These are phyloP conservation scores for Neoniphon sammara DNA, from an alignment of 2,797 vertebrate species.

Conservation along the genomic window DNA sequence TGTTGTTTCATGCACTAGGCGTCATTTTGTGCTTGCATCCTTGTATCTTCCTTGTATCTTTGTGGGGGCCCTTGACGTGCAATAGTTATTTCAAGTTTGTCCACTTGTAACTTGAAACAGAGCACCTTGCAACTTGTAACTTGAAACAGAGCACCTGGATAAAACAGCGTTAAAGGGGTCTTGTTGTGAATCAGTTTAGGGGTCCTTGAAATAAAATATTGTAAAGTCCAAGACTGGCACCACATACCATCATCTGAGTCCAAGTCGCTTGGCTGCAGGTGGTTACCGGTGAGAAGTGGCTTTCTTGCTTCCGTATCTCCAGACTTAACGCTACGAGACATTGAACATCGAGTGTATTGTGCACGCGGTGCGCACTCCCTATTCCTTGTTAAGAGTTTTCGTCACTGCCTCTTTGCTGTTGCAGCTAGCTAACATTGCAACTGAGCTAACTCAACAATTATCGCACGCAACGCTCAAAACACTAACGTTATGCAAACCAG, in stretches of 20 bases:
- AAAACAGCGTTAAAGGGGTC: no score
- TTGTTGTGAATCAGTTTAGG: no score
- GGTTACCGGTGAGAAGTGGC: constrained; percentile 68
- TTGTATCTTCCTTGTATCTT: no score
- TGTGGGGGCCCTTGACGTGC: no score
- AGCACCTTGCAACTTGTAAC: no score
- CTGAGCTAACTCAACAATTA: constrained; percentile 41
- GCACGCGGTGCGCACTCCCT: not conserved
- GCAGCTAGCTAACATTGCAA: constrained; percentile 30
- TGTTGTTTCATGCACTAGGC: no score
- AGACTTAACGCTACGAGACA: constrained; percentile 47
- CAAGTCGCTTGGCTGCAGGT: constrained; percentile 6
- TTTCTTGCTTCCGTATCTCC: constrained; percentile 57
- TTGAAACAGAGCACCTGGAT: no score
- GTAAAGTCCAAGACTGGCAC: not conserved
- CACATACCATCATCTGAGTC: constrained; percentile 76
- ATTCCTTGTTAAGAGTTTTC: not conserved
- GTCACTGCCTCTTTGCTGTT: not conserved
- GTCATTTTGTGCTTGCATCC: no score
- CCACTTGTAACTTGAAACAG: no score
- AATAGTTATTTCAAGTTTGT: no score
- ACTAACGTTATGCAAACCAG: constrained; percentile 48
- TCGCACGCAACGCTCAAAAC: no score
- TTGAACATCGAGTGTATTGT: not conserved
- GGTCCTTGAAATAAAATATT: no score